Evolutionary conservation across 2,113 vertebrate species (phyloP).

Genomic region (Podarcis cretensis): DNA sequence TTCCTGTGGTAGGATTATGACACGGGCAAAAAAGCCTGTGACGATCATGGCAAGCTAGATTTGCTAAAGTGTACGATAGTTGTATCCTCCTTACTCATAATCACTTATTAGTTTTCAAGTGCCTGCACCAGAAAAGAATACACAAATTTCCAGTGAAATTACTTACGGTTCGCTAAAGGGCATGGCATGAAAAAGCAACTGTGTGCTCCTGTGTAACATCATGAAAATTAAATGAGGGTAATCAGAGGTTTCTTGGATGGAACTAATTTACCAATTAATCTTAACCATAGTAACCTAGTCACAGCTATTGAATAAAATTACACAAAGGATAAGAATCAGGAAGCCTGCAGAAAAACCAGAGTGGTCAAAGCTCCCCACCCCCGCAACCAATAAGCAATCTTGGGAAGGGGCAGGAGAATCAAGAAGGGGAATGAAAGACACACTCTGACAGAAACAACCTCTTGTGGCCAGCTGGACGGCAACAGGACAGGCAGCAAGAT

Average conservation of each 20-base stretch:
- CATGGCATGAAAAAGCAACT: conserved; percentile 38
- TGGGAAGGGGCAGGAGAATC: too few relatives aligned
- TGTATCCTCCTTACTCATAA: accelerated
- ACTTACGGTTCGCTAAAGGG: conserved; percentile 39
- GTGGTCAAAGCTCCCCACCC: too few relatives aligned
- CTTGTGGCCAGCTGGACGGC: too few relatives aligned
- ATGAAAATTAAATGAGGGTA: conserved; percentile 56
- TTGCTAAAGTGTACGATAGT: neutral
- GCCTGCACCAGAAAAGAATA: conserved; percentile 23
- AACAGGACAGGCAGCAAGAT: too few relatives aligned
- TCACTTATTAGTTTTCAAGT: neutral
- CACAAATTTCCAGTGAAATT: conserved; percentile 24
- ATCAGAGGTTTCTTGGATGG: conserved; percentile 35
- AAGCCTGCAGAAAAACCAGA: too few relatives aligned
- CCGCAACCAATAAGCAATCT: too few relatives aligned
- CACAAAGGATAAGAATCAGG: conserved; percentile 12
- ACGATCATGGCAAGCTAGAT: neutral
- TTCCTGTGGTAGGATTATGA: neutral
- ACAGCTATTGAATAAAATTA: conserved; percentile 51
- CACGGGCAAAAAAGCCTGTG: neutral
- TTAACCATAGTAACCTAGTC: conserved; percentile 42
- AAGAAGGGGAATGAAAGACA: too few relatives aligned
- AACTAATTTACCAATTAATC: conserved; percentile 61
- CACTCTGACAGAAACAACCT: too few relatives aligned
- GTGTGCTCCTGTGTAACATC: conserved; percentile 41